Percentiles rank a stretch among this genome's conserved stretches.
Evolutionary conservation across 2,113 vertebrate species (phyloP).

Genomic region (Ptilorrhoa leucosticta): DNA sequence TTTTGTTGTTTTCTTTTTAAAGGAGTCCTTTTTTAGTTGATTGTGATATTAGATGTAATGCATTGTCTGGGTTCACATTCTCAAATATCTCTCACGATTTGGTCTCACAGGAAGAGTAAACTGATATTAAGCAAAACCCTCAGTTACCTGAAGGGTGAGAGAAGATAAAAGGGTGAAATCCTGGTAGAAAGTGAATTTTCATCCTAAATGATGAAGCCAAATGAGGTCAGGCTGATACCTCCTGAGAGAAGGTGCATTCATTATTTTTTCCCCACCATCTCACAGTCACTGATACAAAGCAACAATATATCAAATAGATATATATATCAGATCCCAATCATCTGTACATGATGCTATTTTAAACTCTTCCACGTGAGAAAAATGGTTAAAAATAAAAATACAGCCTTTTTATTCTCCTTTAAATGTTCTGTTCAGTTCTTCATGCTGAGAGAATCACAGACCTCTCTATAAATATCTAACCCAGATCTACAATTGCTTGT

Average conservation of each 20-base stretch:
- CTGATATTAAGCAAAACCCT: not conserved
- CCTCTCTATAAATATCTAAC: slow-evolving; percentile 75
- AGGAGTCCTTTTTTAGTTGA: not conserved
- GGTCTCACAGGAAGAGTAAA: not conserved
- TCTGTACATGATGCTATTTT: slow-evolving; percentile 41
- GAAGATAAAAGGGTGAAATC: not conserved
- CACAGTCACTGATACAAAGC: not conserved
- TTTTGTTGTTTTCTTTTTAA: not conserved
- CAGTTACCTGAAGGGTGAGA: not conserved
- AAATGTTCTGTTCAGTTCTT: slow-evolving; percentile 57
- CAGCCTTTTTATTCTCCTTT: slow-evolving; percentile 23
- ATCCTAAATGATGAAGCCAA: not conserved
- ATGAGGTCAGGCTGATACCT: not conserved
- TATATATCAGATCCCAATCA: slow-evolving; percentile 11
- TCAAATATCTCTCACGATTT: not conserved
- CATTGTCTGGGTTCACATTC: not conserved
- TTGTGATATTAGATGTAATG: not conserved
- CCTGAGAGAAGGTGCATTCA: not conserved
- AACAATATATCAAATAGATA: slow-evolving; percentile 3
- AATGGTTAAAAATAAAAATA: slow-evolving; percentile 64
- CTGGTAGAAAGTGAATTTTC: not conserved
- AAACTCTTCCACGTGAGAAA: slow-evolving; percentile 43
- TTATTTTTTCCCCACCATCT: not conserved
- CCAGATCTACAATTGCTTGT: slow-evolving; percentile 60
- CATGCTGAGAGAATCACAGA: slow-evolving; percentile 49